A percentile compares a stretch with the other conserved stretches of the same genome.
Conservation (phyloP, 2,888 invertebrate species). For the Himalopsyche anomala region DNA sequence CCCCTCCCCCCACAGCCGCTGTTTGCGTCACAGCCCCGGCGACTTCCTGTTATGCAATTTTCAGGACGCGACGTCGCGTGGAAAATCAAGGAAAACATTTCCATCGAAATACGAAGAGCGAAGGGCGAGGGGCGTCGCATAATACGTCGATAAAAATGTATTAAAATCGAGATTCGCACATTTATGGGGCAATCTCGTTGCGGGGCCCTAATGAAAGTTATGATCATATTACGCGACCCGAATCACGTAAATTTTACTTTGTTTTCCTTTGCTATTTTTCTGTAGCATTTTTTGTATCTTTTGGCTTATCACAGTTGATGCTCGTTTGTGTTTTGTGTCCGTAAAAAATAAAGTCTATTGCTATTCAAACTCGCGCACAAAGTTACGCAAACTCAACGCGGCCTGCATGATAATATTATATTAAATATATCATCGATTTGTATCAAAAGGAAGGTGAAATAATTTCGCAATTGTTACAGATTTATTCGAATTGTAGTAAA, state of each 20-base stretch:
- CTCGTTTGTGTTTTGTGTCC: constrained; percentile 10
- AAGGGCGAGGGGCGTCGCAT: constrained; percentile 52
- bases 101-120: constrained; percentile 47
- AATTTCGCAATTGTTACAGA: too few species aligned
- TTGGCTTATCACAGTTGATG: background rate
- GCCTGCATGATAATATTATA: too few species aligned
- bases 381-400: too few species aligned
- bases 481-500: too few species aligned
- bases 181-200: constrained; percentile 41
- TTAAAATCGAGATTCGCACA: constrained; percentile 57
- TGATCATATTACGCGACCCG: constrained; percentile 28
- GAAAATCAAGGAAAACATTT: constrained; percentile 51
- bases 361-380: background rate
- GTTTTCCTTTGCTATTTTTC: constrained; percentile 2
- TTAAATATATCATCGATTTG: too few species aligned
- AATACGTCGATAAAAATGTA: constrained; percentile 63
- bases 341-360: background rate
- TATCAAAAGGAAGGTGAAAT: too few species aligned
- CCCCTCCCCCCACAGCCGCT: background rate
- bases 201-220: constrained; percentile 29
- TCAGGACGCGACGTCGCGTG: constrained; percentile 8
- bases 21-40: background rate
- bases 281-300: background rate
- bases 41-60: constrained; percentile 50
- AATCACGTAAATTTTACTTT: constrained; percentile 16